These are phyloP conservation scores for Homarus gammarus DNA, from an alignment of 2,888 invertebrate genomes.

Conservation along the genomic window DNA sequence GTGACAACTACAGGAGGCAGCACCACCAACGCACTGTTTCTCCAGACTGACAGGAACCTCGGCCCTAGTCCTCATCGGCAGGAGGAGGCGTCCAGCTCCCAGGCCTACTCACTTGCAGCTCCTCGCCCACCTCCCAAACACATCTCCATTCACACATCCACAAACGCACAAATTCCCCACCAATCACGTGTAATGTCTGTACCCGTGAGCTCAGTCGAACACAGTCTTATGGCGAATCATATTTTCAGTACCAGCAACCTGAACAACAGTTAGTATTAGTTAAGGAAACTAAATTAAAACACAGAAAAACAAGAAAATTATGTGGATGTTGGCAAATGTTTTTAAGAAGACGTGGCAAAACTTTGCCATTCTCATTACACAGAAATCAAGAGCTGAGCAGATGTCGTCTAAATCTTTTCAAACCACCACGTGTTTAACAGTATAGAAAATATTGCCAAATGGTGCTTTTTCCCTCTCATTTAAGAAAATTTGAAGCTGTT, in stretches of 20 bases:
- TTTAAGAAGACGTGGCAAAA: slow-evolving; percentile 54
- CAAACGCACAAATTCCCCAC: slow-evolving; percentile 60
- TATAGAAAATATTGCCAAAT: not conserved
- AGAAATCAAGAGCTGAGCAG: slow-evolving; percentile 46
- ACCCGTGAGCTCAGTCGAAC: slow-evolving; percentile 50
- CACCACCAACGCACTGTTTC: slow-evolving; percentile 71
- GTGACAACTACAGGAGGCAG: slow-evolving; percentile 69
- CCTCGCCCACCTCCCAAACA: slow-evolving; percentile 52
- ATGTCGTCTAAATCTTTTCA: slow-evolving; percentile 34
- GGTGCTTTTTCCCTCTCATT: not conserved
- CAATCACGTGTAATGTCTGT: slow-evolving; percentile 61
- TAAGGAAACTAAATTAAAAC: slow-evolving; percentile 23
- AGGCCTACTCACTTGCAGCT: slow-evolving; percentile 49
- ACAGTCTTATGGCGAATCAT: slow-evolving; percentile 31
- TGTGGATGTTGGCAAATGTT: slow-evolving; percentile 70
- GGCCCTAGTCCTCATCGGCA: slow-evolving; percentile 68
- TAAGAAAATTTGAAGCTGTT: not conserved
- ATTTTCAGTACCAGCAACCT: slow-evolving; percentile 24
- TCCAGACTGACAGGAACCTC: slow-evolving; percentile 73
- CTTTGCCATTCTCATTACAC: slow-evolving; percentile 32
- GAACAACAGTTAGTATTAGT: slow-evolving; percentile 47
- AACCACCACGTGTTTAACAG: slow-evolving; percentile 23
- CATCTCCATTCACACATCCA: slow-evolving; percentile 47
- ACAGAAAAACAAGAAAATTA: slow-evolving; percentile 56
- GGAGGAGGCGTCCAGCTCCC: slow-evolving; percentile 61